Evolutionary conservation across 1,140 invertebrate species (phyloP).

Genomic region (Drosophila orosa): DNA sequence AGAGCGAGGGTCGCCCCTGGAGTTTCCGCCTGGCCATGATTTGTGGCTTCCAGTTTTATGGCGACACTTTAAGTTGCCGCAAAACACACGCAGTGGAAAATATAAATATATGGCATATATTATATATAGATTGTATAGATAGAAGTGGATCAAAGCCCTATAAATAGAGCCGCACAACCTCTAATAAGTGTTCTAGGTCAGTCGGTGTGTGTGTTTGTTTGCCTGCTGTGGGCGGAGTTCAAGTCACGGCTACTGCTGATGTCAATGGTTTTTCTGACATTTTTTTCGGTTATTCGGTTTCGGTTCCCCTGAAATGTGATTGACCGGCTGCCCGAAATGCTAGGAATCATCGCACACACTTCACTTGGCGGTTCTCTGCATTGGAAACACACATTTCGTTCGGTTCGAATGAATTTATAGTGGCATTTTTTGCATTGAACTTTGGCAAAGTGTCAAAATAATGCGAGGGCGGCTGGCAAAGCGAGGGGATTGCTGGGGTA

Average conservation of each 20-base stretch:
- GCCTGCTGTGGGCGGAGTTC: slow-evolving; percentile 13
- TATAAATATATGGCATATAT: slow-evolving; percentile 25
- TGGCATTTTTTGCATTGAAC: slow-evolving; percentile 62
- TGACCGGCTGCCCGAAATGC: slow-evolving; percentile 22
- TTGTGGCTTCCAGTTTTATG: slow-evolving; percentile 34
- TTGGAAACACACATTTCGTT: slow-evolving; percentile 33
- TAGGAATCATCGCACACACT: slow-evolving; percentile 16
- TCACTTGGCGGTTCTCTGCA: slow-evolving; percentile 9
- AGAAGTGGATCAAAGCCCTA: slow-evolving; percentile 50
- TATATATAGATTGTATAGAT: slow-evolving; percentile 29
- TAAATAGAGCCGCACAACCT: slow-evolving; percentile 66
- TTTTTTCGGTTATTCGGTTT: neutral
- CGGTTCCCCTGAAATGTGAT: slow-evolving; percentile 2
- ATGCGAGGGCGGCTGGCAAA: slow-evolving; percentile 23
- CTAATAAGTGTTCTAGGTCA: slow-evolving; percentile 77
- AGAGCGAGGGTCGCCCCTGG: slow-evolving; percentile 4
- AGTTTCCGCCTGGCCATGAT: slow-evolving; percentile 18
- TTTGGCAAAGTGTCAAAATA: slow-evolving; percentile 73
- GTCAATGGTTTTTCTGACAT: slow-evolving; percentile 43
- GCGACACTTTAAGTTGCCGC: slow-evolving; percentile 39
- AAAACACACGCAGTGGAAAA: slow-evolving; percentile 28
- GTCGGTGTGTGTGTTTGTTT: slow-evolving; percentile 35
- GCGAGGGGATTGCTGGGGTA: slow-evolving; percentile 12
- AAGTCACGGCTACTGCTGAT: slow-evolving; percentile 65
- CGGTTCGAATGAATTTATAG: slow-evolving; percentile 42